phyloP scores from a whole-genome alignment of 2,888 invertebrate species.

The Merodon equestris region DNA sequence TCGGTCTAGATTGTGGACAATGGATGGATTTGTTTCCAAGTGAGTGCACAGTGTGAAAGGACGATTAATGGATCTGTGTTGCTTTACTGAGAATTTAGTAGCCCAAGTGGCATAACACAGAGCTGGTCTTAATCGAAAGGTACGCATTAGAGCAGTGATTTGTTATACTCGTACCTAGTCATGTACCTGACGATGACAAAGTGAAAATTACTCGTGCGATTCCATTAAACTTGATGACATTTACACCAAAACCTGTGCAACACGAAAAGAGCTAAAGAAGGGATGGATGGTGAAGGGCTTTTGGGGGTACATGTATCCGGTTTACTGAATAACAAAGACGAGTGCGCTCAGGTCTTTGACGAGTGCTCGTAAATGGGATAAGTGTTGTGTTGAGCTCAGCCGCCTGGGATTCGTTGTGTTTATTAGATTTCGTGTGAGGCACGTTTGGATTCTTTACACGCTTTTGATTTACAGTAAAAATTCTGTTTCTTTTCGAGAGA shows the following conservation, averaged over 20 bases:
- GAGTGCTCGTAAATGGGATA: not conserved
- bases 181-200: slow-evolving; percentile 6
- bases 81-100: not conserved
- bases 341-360: not conserved
- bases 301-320: not conserved
- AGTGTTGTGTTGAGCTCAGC: not conserved
- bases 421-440: not conserved
- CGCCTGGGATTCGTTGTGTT: not conserved
- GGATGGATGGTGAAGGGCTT: not conserved
- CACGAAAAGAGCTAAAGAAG: not conserved
- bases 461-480: too few relatives aligned
- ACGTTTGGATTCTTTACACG: too few relatives aligned
- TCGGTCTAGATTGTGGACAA: slow-evolving; percentile 28
- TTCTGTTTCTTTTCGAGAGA: too few relatives aligned
- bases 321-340: not conserved
- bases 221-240: not conserved
- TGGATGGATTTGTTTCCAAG: not conserved
- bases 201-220: not conserved
- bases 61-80: not conserved
- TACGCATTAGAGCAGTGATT: not conserved
- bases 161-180: not conserved
- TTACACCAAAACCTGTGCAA: too few relatives aligned
- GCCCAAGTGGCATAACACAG: too few relatives aligned
- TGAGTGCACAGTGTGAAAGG: not conserved
- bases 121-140: not conserved